Evolutionary conservation across 1,140 invertebrate species (phyloP), one percentile per base, ranked within the genome.

Genomic region (Luehdorfia chinensis): DNA sequence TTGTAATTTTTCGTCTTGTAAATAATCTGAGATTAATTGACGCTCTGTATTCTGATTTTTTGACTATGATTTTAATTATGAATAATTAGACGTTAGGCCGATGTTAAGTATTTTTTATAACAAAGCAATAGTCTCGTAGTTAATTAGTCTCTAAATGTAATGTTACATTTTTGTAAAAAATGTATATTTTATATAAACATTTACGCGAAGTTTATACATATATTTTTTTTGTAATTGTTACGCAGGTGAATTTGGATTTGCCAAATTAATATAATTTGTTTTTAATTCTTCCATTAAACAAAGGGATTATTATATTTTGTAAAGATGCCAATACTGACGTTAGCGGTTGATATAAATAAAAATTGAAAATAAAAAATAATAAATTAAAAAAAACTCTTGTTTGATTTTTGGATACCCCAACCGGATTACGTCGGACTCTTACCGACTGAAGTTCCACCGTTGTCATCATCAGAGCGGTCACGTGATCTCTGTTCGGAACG

Each of bases 191-290:
- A 72, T 72, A 79, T 71, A 71, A 78, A 78, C 68, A 70, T 78
- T 68, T 76, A 78, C 49, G 60, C 65, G 61, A 65, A 70, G 66
- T 74, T 70, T 78, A 72, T 67, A 76, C 59, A 73, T 76, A 43
- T 43, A 75, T 57, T 61, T 59, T 56, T 69, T 66, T 72, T 74
- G 66, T 77, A 74, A 70, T 70, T 76, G 73, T 80, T 79, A 73
- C 45, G 58, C 53, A 71, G 71, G 70, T 76, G 59, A 83, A 81
- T 79, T 68, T 74, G 59, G 64, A 73, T 81, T 83, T 81, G 77
- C 78, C 81, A 85, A 85, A 85, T 78, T 79, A 85, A 77, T 78
- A 72, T 83, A 83, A 77, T 62, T 76, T 73, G 74, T 83, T 79
- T 77, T 75, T 41, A 79, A 83, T 75, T 79, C 66, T 85, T 85